Evolutionary conservation across 2,888 invertebrate genomes (phyloP), one percentile per base, ranked within the genome.

Genomic region (Fragum sueziense): DNA sequence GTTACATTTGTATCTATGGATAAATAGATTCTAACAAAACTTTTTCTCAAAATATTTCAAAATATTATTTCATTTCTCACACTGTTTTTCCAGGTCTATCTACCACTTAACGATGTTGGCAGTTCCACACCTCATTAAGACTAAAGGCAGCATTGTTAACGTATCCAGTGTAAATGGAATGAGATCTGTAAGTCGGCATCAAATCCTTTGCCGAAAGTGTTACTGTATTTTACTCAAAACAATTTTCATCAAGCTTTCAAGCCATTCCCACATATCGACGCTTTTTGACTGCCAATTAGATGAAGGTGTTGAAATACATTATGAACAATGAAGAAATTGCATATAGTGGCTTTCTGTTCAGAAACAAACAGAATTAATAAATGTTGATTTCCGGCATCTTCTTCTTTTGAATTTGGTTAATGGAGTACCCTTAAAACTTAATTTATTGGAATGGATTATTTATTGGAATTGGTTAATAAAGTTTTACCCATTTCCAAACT

Each of bases 81-180:
- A n/a, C n/a, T 54, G 22, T 34, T 62, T n/a, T 34, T 71, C 29
- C 82, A 93, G 94, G 69, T 88, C 94, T 3, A 88, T 94, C 47
- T 94, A 92, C 85, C 93, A 94, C 80, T 92, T 98, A 83, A 98
- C 97, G 0, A 96, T 96, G 95, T 92, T 98, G 67, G 97, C 97
- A 17, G 96, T 97, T 0, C 98, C 98, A 0, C 95, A 98, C 93
- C 94, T 99, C 31, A 94, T 97, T 1, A 95, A 92, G 75, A 93
- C 92, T 1, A 89, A 92, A 78, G 93, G 92, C 20, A 90, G 76
- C 70, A 90, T 93, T 62, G 98, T 99, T 0, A 99, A 99, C 93
- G 97, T 99, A 0, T 98, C 98, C 0, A 98, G 98, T 92, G 97
- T 99, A 0, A 97, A 96, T 90, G 99, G 99, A 4, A 95, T 97